Conservation (phyloP, 2,888 invertebrate species). For the Ligdia adustata region DNA sequence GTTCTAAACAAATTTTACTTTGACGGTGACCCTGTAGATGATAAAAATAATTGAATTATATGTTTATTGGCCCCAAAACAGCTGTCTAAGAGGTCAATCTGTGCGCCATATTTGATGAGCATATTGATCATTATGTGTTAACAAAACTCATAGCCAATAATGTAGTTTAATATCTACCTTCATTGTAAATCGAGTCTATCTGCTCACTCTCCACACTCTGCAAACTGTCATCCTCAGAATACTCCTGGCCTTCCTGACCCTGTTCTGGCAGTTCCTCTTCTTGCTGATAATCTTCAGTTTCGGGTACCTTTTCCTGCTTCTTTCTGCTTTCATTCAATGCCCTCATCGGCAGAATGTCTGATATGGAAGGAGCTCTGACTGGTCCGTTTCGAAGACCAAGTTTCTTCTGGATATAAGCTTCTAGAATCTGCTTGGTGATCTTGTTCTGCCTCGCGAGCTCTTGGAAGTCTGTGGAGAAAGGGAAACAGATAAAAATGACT, state of each 20-base stretch:
- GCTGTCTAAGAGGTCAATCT: no score
- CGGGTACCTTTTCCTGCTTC: conserved; percentile 42
- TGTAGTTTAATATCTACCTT: no score
- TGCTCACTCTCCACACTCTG: conserved; percentile 90
- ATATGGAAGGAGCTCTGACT: conserved; percentile 84
- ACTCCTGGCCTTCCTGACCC: conserved; percentile 50
- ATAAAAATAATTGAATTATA: no score
- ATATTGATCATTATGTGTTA: no score
- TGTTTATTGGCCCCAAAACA: no score
- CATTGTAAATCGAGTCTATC: conserved; percentile 83
- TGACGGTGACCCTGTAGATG: no score
- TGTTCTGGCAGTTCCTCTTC: conserved; percentile 36
- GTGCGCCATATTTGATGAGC: no score
- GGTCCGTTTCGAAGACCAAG: conserved; percentile 83
- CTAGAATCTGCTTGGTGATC: conserved; percentile 90
- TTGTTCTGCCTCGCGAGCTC: conserved; percentile 90
- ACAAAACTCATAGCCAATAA: no score
- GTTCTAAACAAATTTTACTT: no score
- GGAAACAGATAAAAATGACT: conserved; percentile 83
- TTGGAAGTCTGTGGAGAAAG: conserved; percentile 76
- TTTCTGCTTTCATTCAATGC: conserved; percentile 39
- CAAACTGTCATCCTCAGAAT: conserved; percentile 77
- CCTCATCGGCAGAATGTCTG: conserved; percentile 85
- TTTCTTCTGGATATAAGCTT: conserved; percentile 88
- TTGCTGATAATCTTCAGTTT: conserved; percentile 28